Evolutionary conservation across 2,797 vertebrate species (phyloP).

Genomic region (Xyrichtys novacula): DNA sequence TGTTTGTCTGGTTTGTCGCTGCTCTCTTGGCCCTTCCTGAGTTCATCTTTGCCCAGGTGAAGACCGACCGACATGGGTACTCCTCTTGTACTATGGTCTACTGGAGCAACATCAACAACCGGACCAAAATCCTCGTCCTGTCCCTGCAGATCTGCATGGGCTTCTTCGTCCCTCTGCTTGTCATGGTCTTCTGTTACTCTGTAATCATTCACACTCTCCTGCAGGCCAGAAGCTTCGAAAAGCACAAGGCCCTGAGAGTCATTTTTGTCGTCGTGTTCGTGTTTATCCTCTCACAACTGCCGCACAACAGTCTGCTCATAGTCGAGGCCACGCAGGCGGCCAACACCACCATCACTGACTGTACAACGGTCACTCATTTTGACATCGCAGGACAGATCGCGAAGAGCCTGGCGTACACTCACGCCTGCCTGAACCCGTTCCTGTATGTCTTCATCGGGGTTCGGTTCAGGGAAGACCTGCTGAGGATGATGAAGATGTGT

Average conservation of each 20-base stretch:
- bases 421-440: conserved; percentile 93
- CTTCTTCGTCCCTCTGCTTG: conserved; percentile 87
- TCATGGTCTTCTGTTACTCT: conserved; percentile 90
- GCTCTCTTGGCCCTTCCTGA: conserved; percentile 88
- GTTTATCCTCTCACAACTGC: conserved; percentile 91
- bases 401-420: conserved; percentile 89
- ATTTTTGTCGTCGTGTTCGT: conserved; percentile 86
- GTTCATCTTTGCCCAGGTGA: conserved; percentile 84
- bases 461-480: conserved; percentile 87
- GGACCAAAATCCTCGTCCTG: conserved; percentile 83
- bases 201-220: conserved; percentile 89
- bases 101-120: conserved; percentile 52
- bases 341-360: conserved; percentile 70
- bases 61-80: conserved; percentile 13
- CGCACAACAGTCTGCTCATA: conserved; percentile 87
- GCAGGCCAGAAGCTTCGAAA: conserved; percentile 88
- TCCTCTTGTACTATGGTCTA: conserved; percentile 82
- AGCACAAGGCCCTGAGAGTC: conserved; percentile 91
- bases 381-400: conserved; percentile 88
- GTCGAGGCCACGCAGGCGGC: conserved; percentile 82
- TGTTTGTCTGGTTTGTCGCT: conserved; percentile 85
- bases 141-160: conserved; percentile 88
- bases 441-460: conserved; percentile 92
- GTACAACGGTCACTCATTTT: conserved; percentile 60
- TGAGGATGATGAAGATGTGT: conserved; percentile 75